These are phyloP conservation scores for Channallabes apus DNA, from an alignment of 2,797 vertebrate species.

Conservation along the genomic window DNA sequence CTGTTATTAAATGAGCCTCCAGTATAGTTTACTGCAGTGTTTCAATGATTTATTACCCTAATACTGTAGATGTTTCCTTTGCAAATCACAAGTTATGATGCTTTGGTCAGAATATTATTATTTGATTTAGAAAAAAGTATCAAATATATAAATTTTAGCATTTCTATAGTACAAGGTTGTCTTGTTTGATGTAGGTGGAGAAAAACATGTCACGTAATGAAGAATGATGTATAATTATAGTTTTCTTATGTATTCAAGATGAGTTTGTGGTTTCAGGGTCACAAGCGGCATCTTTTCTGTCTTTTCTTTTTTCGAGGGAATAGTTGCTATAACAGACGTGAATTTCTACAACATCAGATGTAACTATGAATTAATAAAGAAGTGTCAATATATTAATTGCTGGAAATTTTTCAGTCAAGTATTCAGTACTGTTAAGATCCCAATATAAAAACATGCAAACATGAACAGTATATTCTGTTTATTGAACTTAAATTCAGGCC, in stretches of 20 bases:
- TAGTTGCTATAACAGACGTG: not conserved
- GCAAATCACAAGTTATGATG: too few relatives aligned
- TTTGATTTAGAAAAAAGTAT: not conserved
- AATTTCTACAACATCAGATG: not conserved
- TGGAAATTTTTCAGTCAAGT: too few relatives aligned
- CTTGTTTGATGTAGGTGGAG: not conserved
- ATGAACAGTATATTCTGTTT: too few relatives aligned
- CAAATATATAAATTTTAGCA: not conserved
- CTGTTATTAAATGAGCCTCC: too few relatives aligned
- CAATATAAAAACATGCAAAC: too few relatives aligned
- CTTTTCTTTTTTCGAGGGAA: not conserved
- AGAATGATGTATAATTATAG: not conserved
- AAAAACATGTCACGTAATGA: not conserved
- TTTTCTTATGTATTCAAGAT: not conserved
- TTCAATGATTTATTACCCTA: too few relatives aligned
- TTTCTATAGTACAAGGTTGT: not conserved
- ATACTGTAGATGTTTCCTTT: too few relatives aligned
- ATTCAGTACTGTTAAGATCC: too few relatives aligned
- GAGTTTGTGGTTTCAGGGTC: not conserved
- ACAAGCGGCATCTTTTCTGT: not conserved
- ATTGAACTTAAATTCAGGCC: too few relatives aligned
- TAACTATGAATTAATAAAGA: not conserved
- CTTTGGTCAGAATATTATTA: too few relatives aligned
- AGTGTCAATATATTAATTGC: not conserved
- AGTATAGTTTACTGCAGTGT: too few relatives aligned